Evolutionary conservation across 2,113 vertebrate genomes (phyloP).

Genomic region (Glareola pratincola): DNA sequence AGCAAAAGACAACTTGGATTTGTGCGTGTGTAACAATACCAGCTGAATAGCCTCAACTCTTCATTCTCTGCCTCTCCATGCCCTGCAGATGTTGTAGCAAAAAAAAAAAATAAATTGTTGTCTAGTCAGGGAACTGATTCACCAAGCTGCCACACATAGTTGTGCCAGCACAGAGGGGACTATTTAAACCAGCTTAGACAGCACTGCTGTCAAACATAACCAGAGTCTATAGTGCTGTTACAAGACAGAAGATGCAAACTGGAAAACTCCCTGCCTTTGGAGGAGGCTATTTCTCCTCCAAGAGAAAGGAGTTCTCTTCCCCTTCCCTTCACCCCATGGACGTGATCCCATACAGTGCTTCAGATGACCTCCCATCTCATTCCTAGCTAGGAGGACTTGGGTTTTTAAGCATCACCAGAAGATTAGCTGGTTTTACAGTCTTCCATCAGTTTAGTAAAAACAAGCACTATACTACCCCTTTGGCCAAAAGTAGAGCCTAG

Average conservation of each 20-base stretch:
- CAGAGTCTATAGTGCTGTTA: background rate
- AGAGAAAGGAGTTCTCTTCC: background rate
- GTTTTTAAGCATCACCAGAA: background rate
- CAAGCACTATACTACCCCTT: background rate
- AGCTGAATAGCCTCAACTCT: background rate
- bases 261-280: background rate
- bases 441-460: background rate
- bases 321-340: background rate
- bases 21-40: background rate
- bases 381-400: background rate
- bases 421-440: background rate
- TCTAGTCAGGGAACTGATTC: background rate
- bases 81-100: background rate
- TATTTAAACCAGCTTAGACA: slow-evolving; percentile 17
- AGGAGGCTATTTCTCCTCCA: background rate
- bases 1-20: background rate
- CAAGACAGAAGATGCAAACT: background rate
- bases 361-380: background rate
- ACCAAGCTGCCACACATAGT: background rate
- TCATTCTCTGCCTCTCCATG: background rate
- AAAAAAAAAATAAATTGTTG: background rate
- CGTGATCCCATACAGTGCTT: background rate
- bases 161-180: slow-evolving; percentile 11
- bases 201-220: background rate
- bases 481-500: background rate